Evolutionary conservation across 2,113 vertebrate genomes (phyloP).

Genomic region (Carettochelys insculpta): DNA sequence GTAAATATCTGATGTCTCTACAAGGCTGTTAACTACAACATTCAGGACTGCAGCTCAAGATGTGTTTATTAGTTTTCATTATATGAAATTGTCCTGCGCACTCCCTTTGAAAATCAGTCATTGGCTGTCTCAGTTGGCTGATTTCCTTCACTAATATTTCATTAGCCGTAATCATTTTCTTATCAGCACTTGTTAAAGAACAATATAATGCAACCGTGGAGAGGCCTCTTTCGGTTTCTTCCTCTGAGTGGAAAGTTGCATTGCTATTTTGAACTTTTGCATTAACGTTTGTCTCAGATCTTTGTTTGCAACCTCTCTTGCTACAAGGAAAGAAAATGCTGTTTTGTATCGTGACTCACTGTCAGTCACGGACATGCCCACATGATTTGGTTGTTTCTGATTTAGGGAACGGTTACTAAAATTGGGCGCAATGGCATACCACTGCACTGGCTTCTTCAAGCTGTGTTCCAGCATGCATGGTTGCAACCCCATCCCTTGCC

Average conservation of each 20-base stretch:
- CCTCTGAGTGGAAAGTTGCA: background rate
- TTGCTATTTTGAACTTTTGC: background rate
- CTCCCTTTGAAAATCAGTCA: constrained; percentile 14
- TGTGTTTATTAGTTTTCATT: constrained; percentile 44
- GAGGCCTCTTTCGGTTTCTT: background rate
- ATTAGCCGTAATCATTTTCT: constrained; percentile 7
- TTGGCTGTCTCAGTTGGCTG: constrained; percentile 31
- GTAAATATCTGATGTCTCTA: constrained; percentile 59
- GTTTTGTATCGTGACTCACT: background rate
- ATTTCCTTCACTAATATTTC: constrained; percentile 29
- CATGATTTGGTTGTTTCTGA: background rate
- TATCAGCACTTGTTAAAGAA: background rate
- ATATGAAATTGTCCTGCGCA: background rate
- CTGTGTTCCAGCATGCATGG: no score
- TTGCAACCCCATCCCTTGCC: no score
- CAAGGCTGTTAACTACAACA: constrained; percentile 32
- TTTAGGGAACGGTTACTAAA: background rate
- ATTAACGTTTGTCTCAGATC: background rate
- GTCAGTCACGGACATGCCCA: background rate
- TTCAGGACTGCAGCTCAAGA: constrained; percentile 25
- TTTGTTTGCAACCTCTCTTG: background rate
- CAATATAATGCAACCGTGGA: background rate
- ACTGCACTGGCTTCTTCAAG: no score
- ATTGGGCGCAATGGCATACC: background rate
- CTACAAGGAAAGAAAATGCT: background rate